Base-by-base conservation (phyloP, 1,140 invertebrate species). In the Glomeris maerens region DNA sequence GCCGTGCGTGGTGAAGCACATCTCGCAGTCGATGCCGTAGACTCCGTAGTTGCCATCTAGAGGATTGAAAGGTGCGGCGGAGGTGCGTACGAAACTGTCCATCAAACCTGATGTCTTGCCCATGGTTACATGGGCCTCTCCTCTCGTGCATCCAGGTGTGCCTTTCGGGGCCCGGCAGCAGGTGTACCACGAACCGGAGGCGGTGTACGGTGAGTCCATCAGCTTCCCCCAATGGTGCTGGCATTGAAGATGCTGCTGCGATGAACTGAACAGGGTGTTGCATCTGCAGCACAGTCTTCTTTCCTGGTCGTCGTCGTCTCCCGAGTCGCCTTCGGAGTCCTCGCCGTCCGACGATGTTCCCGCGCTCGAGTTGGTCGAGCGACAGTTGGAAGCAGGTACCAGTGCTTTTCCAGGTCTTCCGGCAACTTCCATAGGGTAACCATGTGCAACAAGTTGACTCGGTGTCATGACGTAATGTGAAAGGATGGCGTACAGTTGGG, bases 11-110 rank as follows among this genome's bases (percentile, higher is more conserved):
- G 89, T 93, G 62, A 81, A 94, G 55, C 78, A 86, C 90, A 94
- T 96, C 66, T 96, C 91, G 62, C 89, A 90, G 62, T 96, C 91
- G 0, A 95, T 59, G 0, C 84, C 82, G 60, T 81, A 89, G 1
- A 89, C 74, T 17, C 76, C 76, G 45, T 62, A 63, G 41, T 68
- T 59, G 0, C 58, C 56, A 23, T 49, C 52, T 13, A 63, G 1
- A 69, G 66, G 42, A 61, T 60, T 2, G 64, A 64, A 21, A 13
- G 31, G 64, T 66, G 1, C 68, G 10, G 52, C 42, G 29, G 40
- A 55, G 7, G 64, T 62, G 25, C 52, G 29, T 0, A 82, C 78
- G 58, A 75, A 88, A 26, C 76, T 76, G 1, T 74, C 66, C 38
- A 77, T 75, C 0, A 81, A 79, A 0, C 80, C 80, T 57, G 84